phyloP scores from a whole-genome alignment of 92 coral and sea anemone genomes.

The Isaurus tuberculatus region DNA sequence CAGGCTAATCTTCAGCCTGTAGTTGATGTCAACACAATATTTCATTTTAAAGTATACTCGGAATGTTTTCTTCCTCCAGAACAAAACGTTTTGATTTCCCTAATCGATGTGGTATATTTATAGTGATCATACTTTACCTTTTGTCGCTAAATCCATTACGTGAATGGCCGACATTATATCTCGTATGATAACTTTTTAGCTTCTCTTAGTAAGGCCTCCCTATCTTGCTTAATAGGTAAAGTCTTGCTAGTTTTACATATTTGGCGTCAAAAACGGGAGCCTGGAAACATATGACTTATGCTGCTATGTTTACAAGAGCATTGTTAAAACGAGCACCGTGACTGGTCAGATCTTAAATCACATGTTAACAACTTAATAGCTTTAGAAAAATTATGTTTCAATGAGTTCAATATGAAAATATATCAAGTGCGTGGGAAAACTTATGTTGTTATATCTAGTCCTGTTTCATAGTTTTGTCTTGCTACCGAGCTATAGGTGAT shows the following conservation, averaged over 20 bases:
- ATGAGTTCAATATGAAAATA: neutral
- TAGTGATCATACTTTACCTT: neutral
- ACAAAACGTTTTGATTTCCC: neutral
- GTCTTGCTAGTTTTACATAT: neutral
- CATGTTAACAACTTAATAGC: neutral
- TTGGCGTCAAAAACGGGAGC: neutral
- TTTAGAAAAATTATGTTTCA: neutral
- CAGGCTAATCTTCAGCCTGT: neutral
- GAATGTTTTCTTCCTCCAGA: neutral
- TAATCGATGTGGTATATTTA: neutral
- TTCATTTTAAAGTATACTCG: neutral
- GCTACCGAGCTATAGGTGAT: neutral
- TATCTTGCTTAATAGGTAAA: neutral
- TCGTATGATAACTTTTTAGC: neutral
- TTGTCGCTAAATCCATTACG: constrained; percentile 46
- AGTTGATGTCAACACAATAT: neutral
- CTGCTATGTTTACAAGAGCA: neutral
- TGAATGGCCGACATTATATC: constrained; percentile 37
- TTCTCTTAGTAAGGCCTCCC: neutral
- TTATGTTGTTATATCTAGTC: neutral
- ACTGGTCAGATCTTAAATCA: constrained; percentile 5
- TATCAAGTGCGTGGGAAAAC: neutral
- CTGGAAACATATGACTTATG: constrained; percentile 22
- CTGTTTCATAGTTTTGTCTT: neutral
- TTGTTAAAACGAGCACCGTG: neutral